Conservation (phyloP, 2,888 invertebrate genomes). For the Leptinotarsa haldemani region DNA sequence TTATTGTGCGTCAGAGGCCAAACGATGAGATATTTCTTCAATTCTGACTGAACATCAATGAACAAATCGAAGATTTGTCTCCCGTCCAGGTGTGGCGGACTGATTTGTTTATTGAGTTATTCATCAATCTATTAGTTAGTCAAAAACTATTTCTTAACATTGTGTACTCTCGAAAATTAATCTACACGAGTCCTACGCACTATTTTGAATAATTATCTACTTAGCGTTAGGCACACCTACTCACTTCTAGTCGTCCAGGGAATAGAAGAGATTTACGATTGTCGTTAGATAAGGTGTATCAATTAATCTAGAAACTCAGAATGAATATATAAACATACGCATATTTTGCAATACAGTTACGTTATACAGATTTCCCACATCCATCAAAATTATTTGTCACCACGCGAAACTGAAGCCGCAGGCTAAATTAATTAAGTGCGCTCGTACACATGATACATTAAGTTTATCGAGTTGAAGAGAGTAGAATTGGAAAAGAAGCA, state of each 20-base stretch:
- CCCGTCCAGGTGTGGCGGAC: neutral
- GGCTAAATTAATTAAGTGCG: neutral
- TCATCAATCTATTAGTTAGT: slow-evolving; percentile 13
- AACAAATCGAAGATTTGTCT: neutral
- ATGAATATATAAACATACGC: slow-evolving; percentile 14
- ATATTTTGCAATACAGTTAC: slow-evolving; percentile 14
- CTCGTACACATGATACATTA: neutral
- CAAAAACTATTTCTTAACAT: slow-evolving; percentile 7
- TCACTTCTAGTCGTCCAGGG: slow-evolving; percentile 9
- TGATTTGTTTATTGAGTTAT: slow-evolving; percentile 17
- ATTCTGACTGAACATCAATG: neutral
- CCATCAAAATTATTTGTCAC: slow-evolving; percentile 15
- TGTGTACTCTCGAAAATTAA: slow-evolving; percentile 15
- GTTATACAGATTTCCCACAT: slow-evolving; percentile 10
- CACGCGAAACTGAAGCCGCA: slow-evolving; percentile 2
- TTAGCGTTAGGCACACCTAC: slow-evolving; percentile 14
- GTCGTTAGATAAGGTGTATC: slow-evolving; percentile 17
- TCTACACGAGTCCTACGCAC: slow-evolving; percentile 18
- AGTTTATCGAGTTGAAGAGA: neutral
- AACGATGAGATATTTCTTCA: neutral
- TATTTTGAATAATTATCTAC: slow-evolving; percentile 20
- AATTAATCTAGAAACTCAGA: slow-evolving; percentile 12
- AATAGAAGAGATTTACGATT: slow-evolving; percentile 14
- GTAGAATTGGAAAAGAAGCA: neutral
- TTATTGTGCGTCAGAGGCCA: too few relatives aligned